phyloP scores from a whole-genome alignment of 2,113 vertebrate genomes.

The Candoia aspera region DNA sequence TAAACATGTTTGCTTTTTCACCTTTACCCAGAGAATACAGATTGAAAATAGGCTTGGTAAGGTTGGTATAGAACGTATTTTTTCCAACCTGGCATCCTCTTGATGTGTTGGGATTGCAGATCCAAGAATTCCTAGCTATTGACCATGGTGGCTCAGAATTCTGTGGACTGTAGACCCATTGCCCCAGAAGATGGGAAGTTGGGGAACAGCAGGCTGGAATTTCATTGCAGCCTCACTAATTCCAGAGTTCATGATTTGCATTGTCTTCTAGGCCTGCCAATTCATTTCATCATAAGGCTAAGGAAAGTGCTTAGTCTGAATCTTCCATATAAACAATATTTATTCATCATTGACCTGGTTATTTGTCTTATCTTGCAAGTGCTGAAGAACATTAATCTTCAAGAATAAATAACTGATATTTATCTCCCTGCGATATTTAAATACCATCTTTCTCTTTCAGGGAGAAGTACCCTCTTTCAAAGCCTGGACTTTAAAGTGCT shows the following conservation, averaged over 20 bases:
- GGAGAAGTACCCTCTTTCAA: conserved; percentile 18
- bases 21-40: not conserved
- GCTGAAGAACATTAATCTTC: conserved; percentile 14
- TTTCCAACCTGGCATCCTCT: not conserved
- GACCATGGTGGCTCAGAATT: not conserved
- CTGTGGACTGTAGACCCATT: not conserved
- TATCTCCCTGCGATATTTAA: not conserved
- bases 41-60: not conserved
- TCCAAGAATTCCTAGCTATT: not conserved
- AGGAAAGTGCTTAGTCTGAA: not conserved
- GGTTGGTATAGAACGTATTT: not conserved
- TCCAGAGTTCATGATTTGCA: not conserved
- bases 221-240: not conserved
- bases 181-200: not conserved
- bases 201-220: not conserved
- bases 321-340: conserved; percentile 14
- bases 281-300: not conserved
- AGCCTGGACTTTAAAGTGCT: conserved; percentile 12
- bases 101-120: not conserved
- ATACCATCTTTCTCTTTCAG: not conserved
- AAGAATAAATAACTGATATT: conserved; percentile 8
- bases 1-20: not conserved
- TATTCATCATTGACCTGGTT: conserved; percentile 9
- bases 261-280: not conserved
- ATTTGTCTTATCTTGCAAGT: not conserved